These are phyloP conservation scores for Drosophila rubida DNA, from an alignment of 2,888 invertebrate species.

Conservation along the genomic window DNA sequence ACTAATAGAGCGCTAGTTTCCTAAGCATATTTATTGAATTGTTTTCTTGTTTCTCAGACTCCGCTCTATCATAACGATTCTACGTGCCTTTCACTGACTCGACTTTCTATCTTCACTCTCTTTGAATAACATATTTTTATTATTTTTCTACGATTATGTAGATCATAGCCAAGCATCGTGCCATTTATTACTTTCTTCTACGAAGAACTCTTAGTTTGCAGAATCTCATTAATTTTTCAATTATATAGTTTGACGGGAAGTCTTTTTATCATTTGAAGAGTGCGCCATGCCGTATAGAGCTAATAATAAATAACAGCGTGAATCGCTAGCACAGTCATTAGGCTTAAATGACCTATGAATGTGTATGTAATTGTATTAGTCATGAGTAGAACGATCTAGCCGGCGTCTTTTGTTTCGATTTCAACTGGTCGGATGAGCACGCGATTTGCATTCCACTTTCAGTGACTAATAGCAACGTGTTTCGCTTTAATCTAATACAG, in stretches of 20 bases:
- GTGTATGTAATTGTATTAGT: slow-evolving; percentile 15
- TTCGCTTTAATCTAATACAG: slow-evolving; percentile 5
- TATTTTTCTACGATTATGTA: not conserved
- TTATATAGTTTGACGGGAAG: not conserved
- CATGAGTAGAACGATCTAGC: slow-evolving; percentile 5
- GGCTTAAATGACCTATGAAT: not conserved
- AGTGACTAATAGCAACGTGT: slow-evolving; percentile 40
- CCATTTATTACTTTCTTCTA: not conserved
- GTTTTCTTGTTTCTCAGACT: not conserved
- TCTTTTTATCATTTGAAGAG: not conserved
- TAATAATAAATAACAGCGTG: not conserved
- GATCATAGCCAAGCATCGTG: not conserved
- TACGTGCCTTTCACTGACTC: slow-evolving; percentile 4
- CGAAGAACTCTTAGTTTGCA: not conserved
- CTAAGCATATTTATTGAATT: not conserved
- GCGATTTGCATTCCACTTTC: slow-evolving; percentile 24
- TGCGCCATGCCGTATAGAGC: not conserved
- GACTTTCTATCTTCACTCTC: slow-evolving; percentile 2
- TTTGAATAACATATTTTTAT: not conserved
- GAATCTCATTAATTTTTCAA: not conserved
- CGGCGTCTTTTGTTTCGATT: not conserved
- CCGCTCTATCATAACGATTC: not conserved
- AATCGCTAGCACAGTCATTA: not conserved
- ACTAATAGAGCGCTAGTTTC: not conserved
- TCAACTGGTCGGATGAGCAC: slow-evolving; percentile 8